Base-by-base conservation (phyloP, 2,797 vertebrate species). In the Setipinna tenuifilis region DNA sequence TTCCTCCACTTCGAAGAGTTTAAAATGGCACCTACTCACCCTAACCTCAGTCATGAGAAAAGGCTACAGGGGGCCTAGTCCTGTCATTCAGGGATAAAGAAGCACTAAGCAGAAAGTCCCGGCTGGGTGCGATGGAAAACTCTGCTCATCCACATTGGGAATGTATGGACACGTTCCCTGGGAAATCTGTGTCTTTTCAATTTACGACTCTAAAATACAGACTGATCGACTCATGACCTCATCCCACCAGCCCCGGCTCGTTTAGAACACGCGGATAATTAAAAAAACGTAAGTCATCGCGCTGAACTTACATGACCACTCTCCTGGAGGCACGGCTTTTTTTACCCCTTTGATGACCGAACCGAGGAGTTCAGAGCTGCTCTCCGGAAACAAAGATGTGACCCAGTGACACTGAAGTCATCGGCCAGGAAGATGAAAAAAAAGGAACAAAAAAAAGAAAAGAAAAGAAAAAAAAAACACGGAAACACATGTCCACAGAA, bases 141-240 rank as follows among this genome's bases (percentile, higher is more conserved):
- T 71, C 65, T 71, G 68, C 5, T 71, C 68, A 71, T 68, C 25
- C 28, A 35, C 28, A 71, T 31, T 35, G 28, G 12, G 68, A 35
- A 71, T 71, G 28, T 71, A 71, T 71, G 28, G 68, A 71, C 68
- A 17, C 14, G 31, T 35, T 71, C 17, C 68, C 28, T 3, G 4
- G 68, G 28, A 35, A 71, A 71, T 71, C 68, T 71, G 68, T 28
- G 35, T 87, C 59, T 80, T 84, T 5, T 28, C n/a, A 58, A 82
- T n/a, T 16, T 62, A 48, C 23, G 83, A 31, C 25, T 46, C 81
- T 68, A 21, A 83, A 82, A 83, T 82, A 75, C 25, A 59, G 21
- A 83, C 82, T 85, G 84, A 85, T 54, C 28, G 21, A 46, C 25
- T 0, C 46, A 83, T 58, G 78, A 41, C 83, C 46, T 83, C 82